These are phyloP conservation scores for Mus pahari DNA, from an alignment of 2,113 vertebrate genomes.

Conservation along the genomic window DNA sequence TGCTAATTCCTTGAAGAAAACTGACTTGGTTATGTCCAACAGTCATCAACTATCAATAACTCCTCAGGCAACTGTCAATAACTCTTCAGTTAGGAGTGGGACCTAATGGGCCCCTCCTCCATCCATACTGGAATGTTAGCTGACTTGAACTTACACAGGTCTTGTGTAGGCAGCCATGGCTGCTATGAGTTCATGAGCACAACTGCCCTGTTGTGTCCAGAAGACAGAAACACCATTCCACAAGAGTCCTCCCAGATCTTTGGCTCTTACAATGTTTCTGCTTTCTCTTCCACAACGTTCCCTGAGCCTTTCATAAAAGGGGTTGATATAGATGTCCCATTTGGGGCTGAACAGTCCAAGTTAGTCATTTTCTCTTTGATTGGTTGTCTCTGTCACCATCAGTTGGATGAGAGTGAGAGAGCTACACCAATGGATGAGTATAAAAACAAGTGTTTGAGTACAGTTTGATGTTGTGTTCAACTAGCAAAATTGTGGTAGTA, in stretches of 20 bases:
- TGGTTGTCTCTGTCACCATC: background rate
- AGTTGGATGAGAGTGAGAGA: background rate
- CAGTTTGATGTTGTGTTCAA: background rate
- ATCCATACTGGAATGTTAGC: background rate
- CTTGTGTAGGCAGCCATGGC: background rate
- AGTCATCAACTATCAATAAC: background rate
- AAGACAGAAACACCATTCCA: background rate
- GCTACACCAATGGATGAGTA: background rate
- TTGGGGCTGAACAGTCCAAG: background rate
- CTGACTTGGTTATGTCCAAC: background rate
- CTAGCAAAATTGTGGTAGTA: background rate
- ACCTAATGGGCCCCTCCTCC: background rate
- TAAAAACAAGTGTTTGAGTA: background rate
- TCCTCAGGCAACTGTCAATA: background rate
- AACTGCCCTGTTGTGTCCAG: background rate
- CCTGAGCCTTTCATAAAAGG: background rate
- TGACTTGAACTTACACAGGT: background rate
- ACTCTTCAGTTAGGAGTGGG: background rate
- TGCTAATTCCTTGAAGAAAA: background rate
- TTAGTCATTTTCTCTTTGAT: background rate
- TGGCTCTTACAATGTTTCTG: background rate
- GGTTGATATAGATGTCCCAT: background rate
- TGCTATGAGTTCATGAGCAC: background rate
- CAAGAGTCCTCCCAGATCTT: background rate
- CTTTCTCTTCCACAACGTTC: background rate